Evolutionary conservation across 2,888 invertebrate genomes (phyloP), one percentile per base, ranked within the genome.

Genomic region (Tenthredo distinguenda): DNA sequence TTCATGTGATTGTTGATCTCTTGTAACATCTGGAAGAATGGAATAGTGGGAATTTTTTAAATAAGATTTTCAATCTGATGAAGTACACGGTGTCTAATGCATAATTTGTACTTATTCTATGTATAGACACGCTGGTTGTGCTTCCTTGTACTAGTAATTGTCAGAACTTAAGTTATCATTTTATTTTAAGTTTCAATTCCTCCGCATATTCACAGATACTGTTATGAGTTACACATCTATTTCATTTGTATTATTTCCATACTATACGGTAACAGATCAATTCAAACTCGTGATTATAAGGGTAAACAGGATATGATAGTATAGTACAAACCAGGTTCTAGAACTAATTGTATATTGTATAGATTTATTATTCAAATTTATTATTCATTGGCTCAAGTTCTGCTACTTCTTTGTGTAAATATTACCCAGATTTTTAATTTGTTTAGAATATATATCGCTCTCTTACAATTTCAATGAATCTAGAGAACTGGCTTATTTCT

Each of bases 121-220:
- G 72, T 74, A 74, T 85, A 85, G 86, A 86, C 86, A 85, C 86
- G 79, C 87, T 87, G 87, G 86, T 87, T 88, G 87, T 88, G 87
- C 88, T 88, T 88, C 86, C 84, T 86, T 71, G 84, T 83, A 83
- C 86, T 86, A 86, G 81, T 86, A 85, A 86, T 84, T 85, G 12
- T 76, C 58, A 68, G 15, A 72, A 58, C n/a, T 79, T 85, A 43
- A 68, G 58, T 37, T 71, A 50, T 68, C 31, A 31, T 83, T 83
- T 47, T 68, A 47, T 43, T 68, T 68, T 83, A 83, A 83, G 43
- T 50, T 83, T 47, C 2, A 83, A 47, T 83, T 47, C 9, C 15
- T 68, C 47, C 43, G 15, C 79, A 79, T 55, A 18, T 58, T n/a
- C 55, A 79, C 26, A 55, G 55, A n/a, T 76, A 34, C 47, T 58